These are phyloP conservation scores for Acanthiza pusilla DNA, from an alignment of 2,797 vertebrate species.

Conservation along the genomic window DNA sequence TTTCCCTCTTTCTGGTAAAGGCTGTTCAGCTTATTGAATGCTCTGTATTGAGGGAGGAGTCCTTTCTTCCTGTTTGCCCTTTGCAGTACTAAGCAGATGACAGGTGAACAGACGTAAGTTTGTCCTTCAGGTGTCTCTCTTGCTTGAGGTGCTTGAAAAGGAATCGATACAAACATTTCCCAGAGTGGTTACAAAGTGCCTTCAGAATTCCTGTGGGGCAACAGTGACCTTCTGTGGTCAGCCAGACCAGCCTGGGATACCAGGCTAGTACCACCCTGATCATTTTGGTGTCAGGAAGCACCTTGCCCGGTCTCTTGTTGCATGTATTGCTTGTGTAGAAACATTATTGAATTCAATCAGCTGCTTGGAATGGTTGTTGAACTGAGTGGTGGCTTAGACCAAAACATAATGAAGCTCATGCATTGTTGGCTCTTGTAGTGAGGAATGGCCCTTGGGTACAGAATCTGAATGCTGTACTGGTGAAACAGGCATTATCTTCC, in stretches of 20 bases:
- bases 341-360: background rate
- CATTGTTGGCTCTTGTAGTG: background rate
- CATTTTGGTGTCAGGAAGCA: background rate
- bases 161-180: background rate
- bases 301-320: background rate
- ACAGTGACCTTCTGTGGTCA: constrained; percentile 60
- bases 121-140: background rate
- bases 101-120: background rate
- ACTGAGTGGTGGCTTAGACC: background rate
- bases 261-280: background rate
- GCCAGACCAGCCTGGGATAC: background rate
- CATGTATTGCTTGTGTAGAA: background rate
- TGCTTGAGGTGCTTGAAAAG: background rate
- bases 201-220: background rate
- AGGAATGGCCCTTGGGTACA: background rate
- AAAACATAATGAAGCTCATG: background rate
- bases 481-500: background rate
- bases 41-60: background rate
- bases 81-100: background rate
- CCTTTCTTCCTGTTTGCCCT: background rate
- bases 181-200: background rate
- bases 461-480: background rate
- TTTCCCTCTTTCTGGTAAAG: background rate
- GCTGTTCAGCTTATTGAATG: background rate
- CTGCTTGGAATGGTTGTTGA: background rate